These are phyloP conservation scores for Carcharodon carcharias DNA, from an alignment of 2,797 vertebrate species.

Conservation along the genomic window DNA sequence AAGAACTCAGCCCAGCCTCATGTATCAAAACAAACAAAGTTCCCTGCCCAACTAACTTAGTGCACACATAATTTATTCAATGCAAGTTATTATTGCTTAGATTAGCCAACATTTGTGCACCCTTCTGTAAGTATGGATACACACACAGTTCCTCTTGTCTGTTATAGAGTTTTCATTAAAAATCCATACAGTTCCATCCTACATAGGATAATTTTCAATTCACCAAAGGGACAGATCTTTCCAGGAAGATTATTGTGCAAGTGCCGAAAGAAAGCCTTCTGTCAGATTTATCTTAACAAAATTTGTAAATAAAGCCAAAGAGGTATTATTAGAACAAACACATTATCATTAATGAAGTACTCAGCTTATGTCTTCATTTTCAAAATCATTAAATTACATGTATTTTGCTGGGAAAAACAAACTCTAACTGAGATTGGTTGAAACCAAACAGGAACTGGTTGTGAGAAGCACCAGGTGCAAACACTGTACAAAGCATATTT, in stretches of 20 bases:
- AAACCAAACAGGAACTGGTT: background rate
- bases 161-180: background rate
- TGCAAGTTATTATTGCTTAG: background rate
- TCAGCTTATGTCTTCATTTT: background rate
- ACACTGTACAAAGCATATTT: background rate
- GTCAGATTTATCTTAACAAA: background rate
- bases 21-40: background rate
- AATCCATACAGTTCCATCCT: background rate
- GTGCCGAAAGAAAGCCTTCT: background rate
- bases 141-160: background rate
- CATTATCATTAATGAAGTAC: background rate
- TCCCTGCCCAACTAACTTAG: background rate
- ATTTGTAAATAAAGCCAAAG: background rate
- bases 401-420: background rate
- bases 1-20: background rate
- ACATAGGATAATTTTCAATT: background rate
- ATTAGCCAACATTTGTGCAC: background rate
- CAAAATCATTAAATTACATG: background rate
- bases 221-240: background rate
- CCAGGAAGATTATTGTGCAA: background rate
- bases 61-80: background rate
- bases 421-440: background rate
- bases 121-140: background rate
- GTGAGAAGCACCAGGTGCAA: background rate
- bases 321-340: background rate